A percentile compares a stretch with the other conserved stretches of the same genome.
These are phyloP conservation scores for Listronotus oregonensis DNA, from an alignment of 1,140 invertebrate genomes.

Conservation along the genomic window DNA sequence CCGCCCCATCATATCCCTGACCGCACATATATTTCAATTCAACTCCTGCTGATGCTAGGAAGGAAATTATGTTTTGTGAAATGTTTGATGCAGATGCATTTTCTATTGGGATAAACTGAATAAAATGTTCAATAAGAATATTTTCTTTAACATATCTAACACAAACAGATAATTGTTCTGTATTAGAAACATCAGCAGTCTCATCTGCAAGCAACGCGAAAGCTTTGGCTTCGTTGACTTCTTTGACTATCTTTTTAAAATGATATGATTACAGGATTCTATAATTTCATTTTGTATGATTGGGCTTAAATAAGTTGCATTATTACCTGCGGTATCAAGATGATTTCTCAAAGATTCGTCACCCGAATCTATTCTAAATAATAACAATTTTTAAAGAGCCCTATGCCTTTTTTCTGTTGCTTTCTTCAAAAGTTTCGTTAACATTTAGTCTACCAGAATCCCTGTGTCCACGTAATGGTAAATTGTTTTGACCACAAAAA, in stretches of 20 bases:
- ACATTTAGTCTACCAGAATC: not conserved
- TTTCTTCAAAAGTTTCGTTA: not conserved
- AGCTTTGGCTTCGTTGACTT: constrained; percentile 8
- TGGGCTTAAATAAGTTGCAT: constrained; percentile 9
- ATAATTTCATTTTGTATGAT: constrained; percentile 14
- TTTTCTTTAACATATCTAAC: constrained; percentile 1
- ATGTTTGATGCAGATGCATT: too few species aligned
- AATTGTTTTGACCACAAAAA: not conserved
- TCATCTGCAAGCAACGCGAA: constrained; percentile 8
- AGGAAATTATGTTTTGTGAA: too few species aligned
- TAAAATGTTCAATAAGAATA: too few species aligned
- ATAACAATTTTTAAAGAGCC: not conserved
- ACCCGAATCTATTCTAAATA: not conserved
- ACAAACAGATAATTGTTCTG: constrained; percentile 6
- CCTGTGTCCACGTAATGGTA: not conserved
- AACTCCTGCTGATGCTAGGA: too few species aligned
- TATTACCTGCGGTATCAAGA: too few species aligned
- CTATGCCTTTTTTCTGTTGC: not conserved
- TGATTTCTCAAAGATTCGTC: not conserved
- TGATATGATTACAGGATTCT: constrained; percentile 3
- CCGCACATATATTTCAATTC: too few species aligned
- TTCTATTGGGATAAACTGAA: too few species aligned
- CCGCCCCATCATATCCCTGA: too few species aligned
- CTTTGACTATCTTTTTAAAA: constrained; percentile 2
- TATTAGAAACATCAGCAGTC: constrained; percentile 9